Percentiles rank a stretch among this genome's conserved stretches.
Conservation (phyloP, 2,113 vertebrate genomes). For the Australoheros scitulus region DNA sequence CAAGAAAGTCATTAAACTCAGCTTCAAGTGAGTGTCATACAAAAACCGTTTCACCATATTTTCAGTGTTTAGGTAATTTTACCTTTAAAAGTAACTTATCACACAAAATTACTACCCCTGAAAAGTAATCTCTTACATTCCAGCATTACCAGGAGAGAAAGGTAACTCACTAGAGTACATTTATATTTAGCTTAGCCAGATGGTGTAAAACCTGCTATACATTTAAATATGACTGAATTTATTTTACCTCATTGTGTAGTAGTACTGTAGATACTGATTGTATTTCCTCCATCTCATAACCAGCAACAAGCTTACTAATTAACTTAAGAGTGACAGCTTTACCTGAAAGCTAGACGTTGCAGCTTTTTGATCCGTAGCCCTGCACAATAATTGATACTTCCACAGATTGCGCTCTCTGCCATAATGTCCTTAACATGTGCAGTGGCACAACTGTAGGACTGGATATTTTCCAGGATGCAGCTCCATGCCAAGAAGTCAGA, state of each 20-base stretch:
- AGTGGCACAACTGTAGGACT: no score
- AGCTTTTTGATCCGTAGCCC: no score
- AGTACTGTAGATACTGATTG: fast-evolving
- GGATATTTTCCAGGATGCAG: neutral
- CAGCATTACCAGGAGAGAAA: neutral
- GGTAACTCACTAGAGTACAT: neutral
- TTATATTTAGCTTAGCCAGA: neutral
- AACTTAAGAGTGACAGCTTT: no score
- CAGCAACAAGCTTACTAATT: no score
- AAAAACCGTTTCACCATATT: neutral
- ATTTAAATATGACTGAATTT: neutral
- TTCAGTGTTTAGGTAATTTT: fast-evolving
- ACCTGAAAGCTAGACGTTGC: no score
- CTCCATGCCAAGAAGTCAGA: fast-evolving
- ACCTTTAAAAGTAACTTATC: neutral
- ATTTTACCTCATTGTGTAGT: no score
- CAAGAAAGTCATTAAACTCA: constrained; percentile 90
- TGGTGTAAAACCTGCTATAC: neutral
- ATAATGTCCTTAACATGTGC: fast-evolving
- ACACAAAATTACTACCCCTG: neutral
- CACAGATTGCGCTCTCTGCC: neutral
- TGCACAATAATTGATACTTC: no score
- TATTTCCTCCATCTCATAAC: neutral
- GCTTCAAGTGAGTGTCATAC: constrained; percentile 70
- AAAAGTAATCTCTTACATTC: neutral